These are phyloP conservation scores for Urocynchramus pylzowi DNA, from an alignment of 2,113 vertebrate genomes.

Conservation along the genomic window DNA sequence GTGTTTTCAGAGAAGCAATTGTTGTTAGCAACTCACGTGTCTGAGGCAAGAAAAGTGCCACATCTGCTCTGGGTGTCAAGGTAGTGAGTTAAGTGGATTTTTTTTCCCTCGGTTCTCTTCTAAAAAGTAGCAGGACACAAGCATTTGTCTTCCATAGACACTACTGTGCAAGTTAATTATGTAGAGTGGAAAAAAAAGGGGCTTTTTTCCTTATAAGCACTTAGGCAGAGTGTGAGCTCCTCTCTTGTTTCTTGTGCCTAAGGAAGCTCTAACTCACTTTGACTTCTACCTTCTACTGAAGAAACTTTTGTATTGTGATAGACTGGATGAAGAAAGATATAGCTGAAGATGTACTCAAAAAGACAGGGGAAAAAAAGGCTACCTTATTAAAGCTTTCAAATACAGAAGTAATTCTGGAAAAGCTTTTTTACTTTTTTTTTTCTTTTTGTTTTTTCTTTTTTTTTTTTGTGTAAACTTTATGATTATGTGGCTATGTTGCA, in stretches of 20 bases:
- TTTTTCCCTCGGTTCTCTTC: not conserved
- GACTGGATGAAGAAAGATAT: not conserved
- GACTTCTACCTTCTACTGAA: not conserved
- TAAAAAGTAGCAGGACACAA: not conserved
- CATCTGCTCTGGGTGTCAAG: not conserved
- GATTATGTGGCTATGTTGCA: not conserved
- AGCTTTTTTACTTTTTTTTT: not conserved
- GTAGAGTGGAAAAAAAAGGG: not conserved
- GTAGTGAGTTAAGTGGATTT: not conserved
- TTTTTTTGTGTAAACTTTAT: not conserved
- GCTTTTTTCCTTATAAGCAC: accelerated
- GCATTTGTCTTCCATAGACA: not conserved
- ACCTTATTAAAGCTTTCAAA: not conserved
- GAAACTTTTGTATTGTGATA: not conserved
- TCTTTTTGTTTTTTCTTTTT: no score
- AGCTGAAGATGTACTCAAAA: not conserved
- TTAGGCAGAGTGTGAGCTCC: not conserved
- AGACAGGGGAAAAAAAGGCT: accelerated
- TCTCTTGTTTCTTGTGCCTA: accelerated
- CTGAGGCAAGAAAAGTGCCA: not conserved
- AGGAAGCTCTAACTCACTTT: not conserved
- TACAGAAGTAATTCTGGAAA: not conserved
- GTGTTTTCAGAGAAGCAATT: not conserved
- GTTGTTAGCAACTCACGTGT: not conserved
- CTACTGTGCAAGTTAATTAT: accelerated